Base-by-base conservation (phyloP, 2,797 vertebrate genomes). In the Pseudomugil tenellus region DNA sequence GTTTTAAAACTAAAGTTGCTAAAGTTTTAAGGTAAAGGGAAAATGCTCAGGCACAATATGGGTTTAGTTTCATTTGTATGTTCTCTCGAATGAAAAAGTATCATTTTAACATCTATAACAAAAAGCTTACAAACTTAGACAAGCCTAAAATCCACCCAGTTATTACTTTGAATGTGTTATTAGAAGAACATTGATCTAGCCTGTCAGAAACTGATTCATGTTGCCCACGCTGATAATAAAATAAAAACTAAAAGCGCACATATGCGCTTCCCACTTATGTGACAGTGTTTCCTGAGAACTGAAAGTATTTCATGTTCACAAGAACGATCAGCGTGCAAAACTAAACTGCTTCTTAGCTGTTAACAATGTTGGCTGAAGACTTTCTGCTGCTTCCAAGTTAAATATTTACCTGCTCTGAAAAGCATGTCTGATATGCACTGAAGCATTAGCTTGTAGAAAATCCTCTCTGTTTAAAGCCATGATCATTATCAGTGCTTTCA, bases 211-310 rank as follows among this genome's bases (percentile, higher is more conserved):
- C n/a, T n/a, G n/a, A n/a, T n/a, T n/a, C n/a, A n/a, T n/a, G n/a
- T n/a, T n/a, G 10, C 17, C 16, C 4, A 17, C 10, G 34, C 14
- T 26, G 12, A 21, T 55, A 48, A 13, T 62, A 60, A 0, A 3
- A 26, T 52, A 31, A 14, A 4, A 56, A 60, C 62, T 17, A 9
- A 35, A 6, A 11, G 46, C 23, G 8, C 3, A 6, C 9, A 0
- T 9, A 17, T 13, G 4, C 26, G 6, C 57, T 35, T 21, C 29
- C 6, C 26, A 7, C 16, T 23, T 6, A 43, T 28, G 2, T 39
- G 37, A 17, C 4, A 3, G 16, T 29, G 7, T 29, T 53, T 61
- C n/a, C 46, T 63, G 46, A 63, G 46, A 72, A 55, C 7, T 60
- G 37, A 35, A 60, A 6, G 8, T 17, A 10, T 7, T 25, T 79